Conservation (phyloP, 2,113 vertebrate genomes). For the Pagrus major region DNA sequence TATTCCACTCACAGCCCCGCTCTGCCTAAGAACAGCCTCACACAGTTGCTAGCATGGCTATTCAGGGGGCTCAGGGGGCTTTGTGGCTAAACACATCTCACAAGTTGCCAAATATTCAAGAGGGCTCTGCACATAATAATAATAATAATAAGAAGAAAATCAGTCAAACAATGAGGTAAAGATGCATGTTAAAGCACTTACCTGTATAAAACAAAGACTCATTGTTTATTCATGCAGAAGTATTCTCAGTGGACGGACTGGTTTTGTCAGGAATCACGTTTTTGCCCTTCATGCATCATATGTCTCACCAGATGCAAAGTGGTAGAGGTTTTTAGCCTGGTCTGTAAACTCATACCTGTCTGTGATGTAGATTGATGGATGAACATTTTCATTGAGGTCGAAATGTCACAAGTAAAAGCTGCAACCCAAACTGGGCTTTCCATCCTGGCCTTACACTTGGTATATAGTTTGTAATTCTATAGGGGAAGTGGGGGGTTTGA, state of each 20-base stretch:
- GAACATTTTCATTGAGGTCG: conserved; percentile 68
- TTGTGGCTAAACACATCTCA: not conserved
- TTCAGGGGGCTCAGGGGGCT: not conserved
- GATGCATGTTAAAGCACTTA: not conserved
- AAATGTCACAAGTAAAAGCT: conserved; percentile 55
- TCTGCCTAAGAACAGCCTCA: too few species aligned
- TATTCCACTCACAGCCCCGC: too few species aligned
- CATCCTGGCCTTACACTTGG: conserved; percentile 49
- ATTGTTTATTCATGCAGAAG: conserved; percentile 8
- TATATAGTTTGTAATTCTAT: conserved; percentile 75
- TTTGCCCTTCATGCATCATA: not conserved
- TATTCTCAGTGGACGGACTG: conserved; percentile 1
- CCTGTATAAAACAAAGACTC: conserved; percentile 21
- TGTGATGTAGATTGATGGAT: conserved; percentile 70
- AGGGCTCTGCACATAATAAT: not conserved
- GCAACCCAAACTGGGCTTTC: conserved; percentile 67
- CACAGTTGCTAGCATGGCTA: too few species aligned
- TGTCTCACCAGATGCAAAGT: conserved; percentile 3
- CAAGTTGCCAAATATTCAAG: not conserved
- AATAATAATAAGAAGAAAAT: not conserved
- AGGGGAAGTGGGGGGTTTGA: conserved; percentile 62
- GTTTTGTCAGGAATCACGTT: conserved; percentile 33
- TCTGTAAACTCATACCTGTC: conserved; percentile 53
- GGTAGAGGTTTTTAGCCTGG: conserved; percentile 1
- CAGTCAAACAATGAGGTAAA: not conserved